Evolutionary conservation across 2,888 invertebrate species (phyloP), one percentile per base, ranked within the genome.

Genomic region (Pachycephus smyrnensis): DNA sequence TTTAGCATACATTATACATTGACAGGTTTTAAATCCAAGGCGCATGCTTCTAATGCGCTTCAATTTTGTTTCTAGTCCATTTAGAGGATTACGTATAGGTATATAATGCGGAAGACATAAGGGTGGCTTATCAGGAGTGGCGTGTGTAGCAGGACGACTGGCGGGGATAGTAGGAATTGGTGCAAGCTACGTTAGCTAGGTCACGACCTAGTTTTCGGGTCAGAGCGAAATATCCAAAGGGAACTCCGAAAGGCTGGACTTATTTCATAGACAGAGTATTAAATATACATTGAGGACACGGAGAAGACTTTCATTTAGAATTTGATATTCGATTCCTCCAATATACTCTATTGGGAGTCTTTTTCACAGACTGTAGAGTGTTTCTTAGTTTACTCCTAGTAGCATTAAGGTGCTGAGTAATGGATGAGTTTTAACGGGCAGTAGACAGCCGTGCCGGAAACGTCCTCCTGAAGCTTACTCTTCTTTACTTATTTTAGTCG

Each of bases 161-260:
- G 55, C 55, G 23, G 55, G 55, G 55, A 55, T 23, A 55, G 55
- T 23, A 76, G 79, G 79, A 86, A 87, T 86, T 84, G 82, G 84
- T 81, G 73, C 84, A 55, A 23, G 23, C 23, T 9, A 80, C 76
- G 78, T 79, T 79, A 83, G 84, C 83, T 88, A 76, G 87, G 86
- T 86, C 86, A 80, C 75, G 87, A 87, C 86, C 88, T 73, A 88
- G 79, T 86, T 88, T 79, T 55, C 77, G 71, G 80, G 73, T 80
- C 55, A 55, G 23, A 55, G 40, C 40, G 40, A 55, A 55, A 55
- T 55, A 55, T 55, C 40, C 23, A 55, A 55, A 55, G 55, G 55
- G 55, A 55, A 55, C 55, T 55, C 23, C 55, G 23, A 55, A 55
- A 55, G 55, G 55, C 55, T 55, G 55, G 55, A 9, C 23, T 3